These are phyloP conservation scores for Chondrosia reniformis DNA, from an alignment of 37 sponge, comb jelly and placozoan species.

Conservation along the genomic window DNA sequence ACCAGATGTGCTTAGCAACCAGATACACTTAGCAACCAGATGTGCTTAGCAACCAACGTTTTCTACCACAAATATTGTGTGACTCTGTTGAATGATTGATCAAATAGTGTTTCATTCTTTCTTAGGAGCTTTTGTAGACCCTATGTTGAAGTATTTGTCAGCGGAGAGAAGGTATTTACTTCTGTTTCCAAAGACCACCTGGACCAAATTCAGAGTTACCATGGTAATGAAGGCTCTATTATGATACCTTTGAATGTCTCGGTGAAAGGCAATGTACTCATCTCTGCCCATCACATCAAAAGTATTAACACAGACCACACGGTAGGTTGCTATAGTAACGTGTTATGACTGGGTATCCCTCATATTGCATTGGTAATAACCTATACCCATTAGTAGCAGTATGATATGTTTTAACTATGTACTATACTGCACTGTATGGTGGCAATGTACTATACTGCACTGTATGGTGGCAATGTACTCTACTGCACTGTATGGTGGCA, in stretches of 20 bases:
- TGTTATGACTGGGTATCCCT: too few relatives aligned
- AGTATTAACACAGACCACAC: not conserved
- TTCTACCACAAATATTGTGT: too few relatives aligned
- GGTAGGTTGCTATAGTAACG: slow-evolving; percentile 20
- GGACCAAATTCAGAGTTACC: slow-evolving; percentile 34
- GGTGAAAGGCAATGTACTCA: slow-evolving; percentile 9
- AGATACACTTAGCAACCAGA: not conserved
- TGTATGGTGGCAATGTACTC: too few relatives aligned
- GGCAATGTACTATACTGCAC: too few relatives aligned
- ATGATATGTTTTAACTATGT: too few relatives aligned
- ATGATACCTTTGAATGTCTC: not conserved
- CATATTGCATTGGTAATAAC: too few relatives aligned
- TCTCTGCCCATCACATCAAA: slow-evolving; percentile 13
- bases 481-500: too few relatives aligned
- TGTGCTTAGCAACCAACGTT: too few relatives aligned
- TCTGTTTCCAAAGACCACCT: slow-evolving; percentile 50
- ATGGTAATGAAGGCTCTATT: not conserved
- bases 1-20: not conserved
- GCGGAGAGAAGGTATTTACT: slow-evolving; percentile 60
- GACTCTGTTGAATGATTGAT: too few relatives aligned
- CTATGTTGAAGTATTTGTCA: slow-evolving; percentile 67
- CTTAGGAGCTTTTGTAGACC: slow-evolving; percentile 75
- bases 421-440: too few relatives aligned
- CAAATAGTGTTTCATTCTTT: not conserved
- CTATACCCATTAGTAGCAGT: too few relatives aligned